Percentiles rank a stretch among this genome's conserved stretches.
Evolutionary conservation across 2,113 vertebrate species (phyloP).

Genomic region (Tychaedon coryphoeus): DNA sequence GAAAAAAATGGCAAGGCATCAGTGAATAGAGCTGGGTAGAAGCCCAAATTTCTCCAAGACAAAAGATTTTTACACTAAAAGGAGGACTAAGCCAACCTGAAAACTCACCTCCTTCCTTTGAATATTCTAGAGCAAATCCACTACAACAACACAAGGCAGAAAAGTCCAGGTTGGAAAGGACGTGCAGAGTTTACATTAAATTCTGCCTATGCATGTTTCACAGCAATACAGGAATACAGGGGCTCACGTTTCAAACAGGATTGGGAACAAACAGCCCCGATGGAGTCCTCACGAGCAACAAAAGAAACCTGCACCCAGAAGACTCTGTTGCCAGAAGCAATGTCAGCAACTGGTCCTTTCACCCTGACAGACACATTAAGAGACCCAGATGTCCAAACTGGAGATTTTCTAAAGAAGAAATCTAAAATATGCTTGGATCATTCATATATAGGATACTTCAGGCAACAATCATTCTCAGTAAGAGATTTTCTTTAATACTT

Average conservation of each 20-base stretch:
- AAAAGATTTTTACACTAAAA: not conserved
- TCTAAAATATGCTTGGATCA: conserved; percentile 6
- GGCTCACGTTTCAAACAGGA: not conserved
- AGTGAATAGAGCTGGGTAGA: not conserved
- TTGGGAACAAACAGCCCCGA: not conserved
- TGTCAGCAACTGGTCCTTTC: not conserved
- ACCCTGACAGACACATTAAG: not conserved
- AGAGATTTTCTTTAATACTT: conserved; percentile 58
- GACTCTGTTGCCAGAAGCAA: not conserved
- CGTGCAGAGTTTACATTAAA: not conserved
- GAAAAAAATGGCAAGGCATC: not conserved
- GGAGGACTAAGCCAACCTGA: not conserved
- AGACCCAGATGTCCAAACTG: not conserved
- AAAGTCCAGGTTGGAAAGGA: not conserved
- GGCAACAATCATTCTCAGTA: conserved; percentile 39
- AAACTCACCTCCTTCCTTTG: not conserved
- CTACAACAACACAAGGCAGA: not conserved
- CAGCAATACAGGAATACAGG: not conserved
- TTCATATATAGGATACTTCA: conserved; percentile 13
- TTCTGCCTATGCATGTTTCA: not conserved
- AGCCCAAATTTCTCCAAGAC: not conserved
- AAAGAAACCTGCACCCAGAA: not conserved
- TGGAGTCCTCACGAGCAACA: not conserved
- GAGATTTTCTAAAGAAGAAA: conserved; percentile 14
- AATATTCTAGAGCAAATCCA: not conserved